Percentiles rank a stretch among this genome's conserved stretches.
These are phyloP conservation scores for Euwallacea similis DNA, from an alignment of 1,140 invertebrate species.

Conservation along the genomic window DNA sequence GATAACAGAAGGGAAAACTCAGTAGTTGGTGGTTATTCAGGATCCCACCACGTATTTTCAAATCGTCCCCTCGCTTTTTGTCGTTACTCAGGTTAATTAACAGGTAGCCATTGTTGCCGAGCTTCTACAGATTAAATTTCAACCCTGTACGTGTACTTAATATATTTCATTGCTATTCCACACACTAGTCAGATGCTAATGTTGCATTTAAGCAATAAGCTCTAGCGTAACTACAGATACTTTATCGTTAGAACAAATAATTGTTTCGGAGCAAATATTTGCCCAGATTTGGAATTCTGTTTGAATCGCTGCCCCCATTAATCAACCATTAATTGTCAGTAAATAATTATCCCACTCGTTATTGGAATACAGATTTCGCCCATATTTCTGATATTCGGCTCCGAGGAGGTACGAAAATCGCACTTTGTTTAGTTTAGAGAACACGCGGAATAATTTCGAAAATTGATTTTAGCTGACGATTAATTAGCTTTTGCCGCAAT, in stretches of 20 bases:
- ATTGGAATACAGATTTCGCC: slow-evolving; percentile 9
- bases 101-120: slow-evolving; percentile 10
- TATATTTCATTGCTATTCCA: background rate
- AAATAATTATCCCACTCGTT: slow-evolving; percentile 8
- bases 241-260: slow-evolving; percentile 8
- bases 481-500: background rate
- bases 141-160: background rate
- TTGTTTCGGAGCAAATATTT: slow-evolving; percentile 7
- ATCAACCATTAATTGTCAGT: slow-evolving; percentile 17
- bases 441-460: background rate
- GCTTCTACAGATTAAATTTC: background rate
- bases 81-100: slow-evolving; percentile 29
- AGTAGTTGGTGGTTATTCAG: slow-evolving; percentile 21
- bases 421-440: background rate
- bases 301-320: slow-evolving; percentile 8
- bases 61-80: slow-evolving; percentile 21
- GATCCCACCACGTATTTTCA: slow-evolving; percentile 22
- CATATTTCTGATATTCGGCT: slow-evolving; percentile 6
- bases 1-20: slow-evolving; percentile 24
- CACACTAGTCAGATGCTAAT: background rate
- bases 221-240: background rate
- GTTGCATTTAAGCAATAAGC: background rate
- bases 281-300: slow-evolving; percentile 6
- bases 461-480: background rate
- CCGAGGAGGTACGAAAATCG: background rate